Conservation (phyloP, 1,140 invertebrate species). For the Aphelenchoides fujianensis region DNA sequence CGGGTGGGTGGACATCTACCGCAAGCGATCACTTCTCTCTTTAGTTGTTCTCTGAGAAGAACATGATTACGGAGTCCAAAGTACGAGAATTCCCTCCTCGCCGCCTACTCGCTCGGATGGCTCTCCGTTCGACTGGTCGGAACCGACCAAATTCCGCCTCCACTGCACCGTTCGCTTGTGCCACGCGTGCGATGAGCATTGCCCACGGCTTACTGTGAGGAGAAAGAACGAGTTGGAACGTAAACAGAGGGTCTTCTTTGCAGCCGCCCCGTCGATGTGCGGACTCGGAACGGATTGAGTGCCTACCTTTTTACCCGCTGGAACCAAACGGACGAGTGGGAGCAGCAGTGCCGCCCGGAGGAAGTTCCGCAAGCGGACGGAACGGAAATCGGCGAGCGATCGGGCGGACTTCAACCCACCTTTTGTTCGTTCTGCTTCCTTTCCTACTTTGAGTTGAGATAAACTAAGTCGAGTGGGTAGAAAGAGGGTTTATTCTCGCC, state of each 20-base stretch:
- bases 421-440: not conserved
- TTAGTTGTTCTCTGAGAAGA: conserved; percentile 41
- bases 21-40: conserved; percentile 30
- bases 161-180: conserved; percentile 48
- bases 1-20: conserved; percentile 37
- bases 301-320: conserved; percentile 1
- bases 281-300: not conserved
- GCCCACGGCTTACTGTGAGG: conserved; percentile 37
- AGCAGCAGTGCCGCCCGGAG: conserved; percentile 6
- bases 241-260: no score
- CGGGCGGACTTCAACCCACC: not conserved
- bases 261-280: not conserved
- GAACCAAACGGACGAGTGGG: conserved; percentile 2
- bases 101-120: conserved; percentile 45
- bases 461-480: no score
- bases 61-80: conserved; percentile 40
- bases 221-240: not conserved
- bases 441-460: no score
- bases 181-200: conserved; percentile 37
- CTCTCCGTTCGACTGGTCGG: conserved; percentile 49
- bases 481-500: no score
- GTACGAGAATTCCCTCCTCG: conserved; percentile 32
- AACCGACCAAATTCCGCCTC: conserved; percentile 33
- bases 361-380: not conserved
- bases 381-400: not conserved